phyloP scores from a whole-genome alignment of 2,113 vertebrate genomes.

The Beaufortia kweichowensis region DNA sequence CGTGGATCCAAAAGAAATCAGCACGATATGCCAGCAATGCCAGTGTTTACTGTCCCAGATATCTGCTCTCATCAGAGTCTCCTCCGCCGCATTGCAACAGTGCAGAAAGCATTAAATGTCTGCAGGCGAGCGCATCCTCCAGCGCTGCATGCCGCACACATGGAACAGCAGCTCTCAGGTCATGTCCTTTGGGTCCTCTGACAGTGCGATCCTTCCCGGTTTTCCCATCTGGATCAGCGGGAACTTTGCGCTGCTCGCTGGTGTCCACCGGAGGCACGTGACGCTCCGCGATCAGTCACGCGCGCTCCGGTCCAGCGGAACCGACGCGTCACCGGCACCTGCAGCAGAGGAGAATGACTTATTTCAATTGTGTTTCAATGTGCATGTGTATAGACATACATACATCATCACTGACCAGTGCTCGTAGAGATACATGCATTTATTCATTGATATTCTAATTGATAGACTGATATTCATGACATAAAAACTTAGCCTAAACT shows the following conservation, averaged over 20 bases:
- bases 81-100: conserved; percentile 51
- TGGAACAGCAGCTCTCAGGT: conserved; percentile 17
- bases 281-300: conserved; percentile 20
- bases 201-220: neutral
- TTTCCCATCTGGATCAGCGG: conserved; percentile 23
- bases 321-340: neutral
- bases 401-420: too few relatives aligned
- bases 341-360: neutral
- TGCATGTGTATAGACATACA: too few relatives aligned
- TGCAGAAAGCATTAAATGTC: conserved; percentile 36
- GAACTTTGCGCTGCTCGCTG: conserved; percentile 46
- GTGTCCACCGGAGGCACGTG: conserved; percentile 53
- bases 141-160: neutral
- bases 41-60: conserved; percentile 50
- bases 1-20: conserved; percentile 5
- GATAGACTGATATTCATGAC: too few relatives aligned
- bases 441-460: too few relatives aligned
- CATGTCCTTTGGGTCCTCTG: neutral
- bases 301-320: neutral
- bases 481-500: too few relatives aligned
- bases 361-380: too few relatives aligned
- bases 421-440: too few relatives aligned
- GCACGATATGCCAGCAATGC: neutral
- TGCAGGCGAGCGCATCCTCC: conserved; percentile 3
- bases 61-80: conserved; percentile 24